Evolutionary conservation across 2,888 invertebrate species (phyloP), one percentile per base, ranked within the genome.

Genomic region (Ormia ochracea): DNA sequence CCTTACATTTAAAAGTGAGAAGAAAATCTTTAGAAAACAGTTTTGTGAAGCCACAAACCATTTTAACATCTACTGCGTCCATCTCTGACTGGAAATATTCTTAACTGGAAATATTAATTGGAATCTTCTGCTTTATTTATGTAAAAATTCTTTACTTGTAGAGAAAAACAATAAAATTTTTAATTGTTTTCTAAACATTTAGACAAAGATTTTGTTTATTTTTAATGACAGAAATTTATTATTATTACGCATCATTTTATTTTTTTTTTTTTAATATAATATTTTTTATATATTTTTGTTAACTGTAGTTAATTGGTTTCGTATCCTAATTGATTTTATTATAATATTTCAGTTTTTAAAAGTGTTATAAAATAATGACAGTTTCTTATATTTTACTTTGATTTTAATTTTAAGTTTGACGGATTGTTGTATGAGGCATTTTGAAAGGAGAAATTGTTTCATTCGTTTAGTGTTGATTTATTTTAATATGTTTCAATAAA

Each of bases 351-450:
- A 43, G 33, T 45, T 68, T n/a, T 50, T 4, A 61, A 69, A 45
- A 45, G 43, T 76, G 33, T 76, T 79, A 75, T 10, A 79, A 75
- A 75, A 80, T 66, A 80, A 68, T 80, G 66, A 72, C 17, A 76
- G 45, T 79, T 69, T 36, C n/a, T 31, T 58, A 48, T 9, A 26
- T 63, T 38, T 56, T 63, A 58, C 48, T 66, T 65, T 17, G 52
- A 36, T 61, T 52, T 54, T n/a, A 31, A 48, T n/a, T 45, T 68
- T 17, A 45, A 65, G 50, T 75, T 66, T 79, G 79, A 79, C 79
- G 79, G 79, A 79, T 70, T 79, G 66, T 79, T 75, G 36, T 68
- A 79, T 79, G 79, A 75, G 79, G 79, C 79, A 75, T 78, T 74
- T 72, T 23, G 43, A 48, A 50, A 72, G 33, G 54, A 59, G 43